Evolutionary conservation across 2,797 vertebrate species (phyloP), one percentile per base, ranked within the genome.

Genomic region (Galagoides demidoff): DNA sequence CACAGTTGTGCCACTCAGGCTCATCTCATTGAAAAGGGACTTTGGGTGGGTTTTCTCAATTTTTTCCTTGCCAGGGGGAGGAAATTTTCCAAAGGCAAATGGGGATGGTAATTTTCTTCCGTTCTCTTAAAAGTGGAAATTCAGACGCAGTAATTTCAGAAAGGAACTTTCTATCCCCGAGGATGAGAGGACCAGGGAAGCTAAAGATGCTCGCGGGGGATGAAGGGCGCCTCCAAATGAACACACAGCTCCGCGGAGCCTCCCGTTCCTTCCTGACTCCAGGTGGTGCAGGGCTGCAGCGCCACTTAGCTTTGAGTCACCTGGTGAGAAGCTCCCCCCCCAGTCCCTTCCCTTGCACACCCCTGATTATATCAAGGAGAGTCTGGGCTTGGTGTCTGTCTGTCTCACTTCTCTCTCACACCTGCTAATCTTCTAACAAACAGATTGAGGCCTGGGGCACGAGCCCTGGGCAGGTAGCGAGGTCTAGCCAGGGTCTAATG

Each of bases 201-300:
- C 7, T 16, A 31, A 34, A 29, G 16, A 20, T 22, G 25, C 25
- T 20, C 2, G 76, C 63, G 5, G 1, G 7, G 9, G 49, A 17
- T 20, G 11, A 49, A 52, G 31, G 34, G 13, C 8, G 6, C 13
- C 34, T 61, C 37, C 22, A 22, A 70, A 49, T 27, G 31, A 52
- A n/a, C 7, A 16, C 55, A 11, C 14, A 6, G 5, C 86, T 13
- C 13, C 43, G 39, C 19, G 10, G 29, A 19, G 4, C 23, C 20
- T 1, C 34, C n/a, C 76, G 16, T 16, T n/a, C 49, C 12, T 1
- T 1, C 39, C 29, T 45, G 55, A 37, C 37, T 29, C 23, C 7
- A 23, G 22, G 45, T 3, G 37, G 31, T 11, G 5, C 25, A 3
- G 0, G 0, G 12, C 37, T 4, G 13, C 12, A 3, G 1, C 1